Conservation (phyloP, 2,888 invertebrate genomes). For the Gnatocerus cornutus region DNA sequence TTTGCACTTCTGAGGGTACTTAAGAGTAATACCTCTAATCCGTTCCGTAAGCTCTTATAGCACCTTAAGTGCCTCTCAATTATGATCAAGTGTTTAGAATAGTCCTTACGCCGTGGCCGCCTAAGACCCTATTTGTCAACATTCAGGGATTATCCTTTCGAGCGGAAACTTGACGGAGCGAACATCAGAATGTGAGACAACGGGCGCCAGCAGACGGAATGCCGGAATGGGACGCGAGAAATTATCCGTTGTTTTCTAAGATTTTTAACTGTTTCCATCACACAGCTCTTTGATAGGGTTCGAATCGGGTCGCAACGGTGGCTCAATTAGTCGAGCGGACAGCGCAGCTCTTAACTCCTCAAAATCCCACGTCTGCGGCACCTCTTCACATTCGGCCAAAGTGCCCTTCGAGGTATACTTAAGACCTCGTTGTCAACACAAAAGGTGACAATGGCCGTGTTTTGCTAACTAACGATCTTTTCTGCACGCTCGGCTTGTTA, state of each 20-base stretch:
- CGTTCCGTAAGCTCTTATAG: constrained; percentile 66
- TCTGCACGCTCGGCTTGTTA: constrained; percentile 69
- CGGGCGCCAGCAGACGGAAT: constrained; percentile 12
- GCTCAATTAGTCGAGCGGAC: too few relatives aligned
- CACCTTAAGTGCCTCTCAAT: constrained; percentile 69
- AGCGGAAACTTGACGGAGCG: constrained; percentile 56
- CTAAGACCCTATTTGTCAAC: constrained; percentile 63
- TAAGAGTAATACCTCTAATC: constrained; percentile 69
- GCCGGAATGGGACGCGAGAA: constrained; percentile 48
- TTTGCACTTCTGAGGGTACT: constrained; percentile 64
- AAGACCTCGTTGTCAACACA: constrained; percentile 67
- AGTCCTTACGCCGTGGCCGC: constrained; percentile 47
- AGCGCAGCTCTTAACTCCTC: too few relatives aligned
- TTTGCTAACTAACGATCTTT: constrained; percentile 72
- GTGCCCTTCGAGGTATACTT: constrained; percentile 65
- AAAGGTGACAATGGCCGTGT: constrained; percentile 71
- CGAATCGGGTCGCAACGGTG: too few relatives aligned
- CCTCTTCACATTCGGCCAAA: constrained; percentile 40
- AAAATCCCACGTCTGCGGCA: constrained; percentile 9
- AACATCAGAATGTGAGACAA: constrained; percentile 41
- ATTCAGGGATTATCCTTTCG: constrained; percentile 63
- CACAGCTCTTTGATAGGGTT: too few relatives aligned
- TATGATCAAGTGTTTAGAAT: constrained; percentile 61
- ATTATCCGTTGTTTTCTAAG: too few relatives aligned
- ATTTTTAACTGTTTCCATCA: too few relatives aligned